Evolutionary conservation across 2,797 vertebrate species (phyloP), one percentile per base, ranked within the genome.

Genomic region (Tinamus major): DNA sequence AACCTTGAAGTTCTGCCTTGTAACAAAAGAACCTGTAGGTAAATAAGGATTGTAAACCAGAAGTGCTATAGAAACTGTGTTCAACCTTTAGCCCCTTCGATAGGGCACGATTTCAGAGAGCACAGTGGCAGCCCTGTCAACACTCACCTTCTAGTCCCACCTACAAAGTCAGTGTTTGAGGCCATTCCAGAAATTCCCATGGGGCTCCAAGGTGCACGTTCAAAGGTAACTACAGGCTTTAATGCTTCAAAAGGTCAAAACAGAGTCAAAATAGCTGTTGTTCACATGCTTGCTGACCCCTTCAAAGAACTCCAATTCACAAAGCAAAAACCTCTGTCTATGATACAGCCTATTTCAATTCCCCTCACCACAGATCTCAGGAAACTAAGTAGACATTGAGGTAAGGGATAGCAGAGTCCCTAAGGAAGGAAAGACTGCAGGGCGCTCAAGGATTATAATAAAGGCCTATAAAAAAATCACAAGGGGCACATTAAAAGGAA

Each of bases 1-100:
- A 69, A 93, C 80, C 39, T 83, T 51, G 89, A 95, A 95, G 72
- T 59, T 85, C 41, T 51, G 24, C 67, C 51, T 70, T 82, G 27
- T 59, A 77, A 63, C 74, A 67, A 31, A 84, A 61, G 44, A 94
- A 70, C 23, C 26, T 2, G 1, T 37, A 44, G 4, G 39, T 70
- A 82, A 85, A 74, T 82, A 19, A 26, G 31, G 26, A 21, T 44
- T 85, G 71, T 68, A 90, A 89, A 10, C 46, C 26, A 87, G 26
- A 85, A 61, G 15, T 35, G 12, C 71, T 78, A 58, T 6, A 56
- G 37, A 78, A 14, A 62, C 44, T 6, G 5, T 4, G 7, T 83
- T 92, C 83, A 91, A 87, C 56, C 27, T 87, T 85, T 49, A 74
- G 42, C 31, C 3, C 0, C 24, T 49, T 39, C 23, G 39, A 42